phyloP scores from a whole-genome alignment of 2,888 invertebrate genomes.

The Beris chalybata region DNA sequence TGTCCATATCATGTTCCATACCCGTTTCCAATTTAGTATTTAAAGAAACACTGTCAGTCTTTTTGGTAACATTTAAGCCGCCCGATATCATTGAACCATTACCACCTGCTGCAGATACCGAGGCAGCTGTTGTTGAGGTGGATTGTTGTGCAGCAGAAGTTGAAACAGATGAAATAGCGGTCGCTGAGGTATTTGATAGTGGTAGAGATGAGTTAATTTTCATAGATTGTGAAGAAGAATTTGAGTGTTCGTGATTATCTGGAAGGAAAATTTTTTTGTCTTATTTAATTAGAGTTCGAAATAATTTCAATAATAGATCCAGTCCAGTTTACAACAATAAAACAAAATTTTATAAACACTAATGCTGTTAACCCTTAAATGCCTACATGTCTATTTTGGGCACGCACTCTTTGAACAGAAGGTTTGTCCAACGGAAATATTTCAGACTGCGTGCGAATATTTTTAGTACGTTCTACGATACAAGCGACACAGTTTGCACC shows the following conservation, averaged over 20 bases:
- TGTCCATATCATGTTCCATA: constrained; percentile 37
- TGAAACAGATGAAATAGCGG: constrained; percentile 38
- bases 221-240: constrained; percentile 55
- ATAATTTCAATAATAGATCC: too few relatives aligned
- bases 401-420: too few relatives aligned
- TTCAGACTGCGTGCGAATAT: too few relatives aligned
- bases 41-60: constrained; percentile 57
- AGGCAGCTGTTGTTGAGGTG: constrained; percentile 20
- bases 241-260: constrained; percentile 57
- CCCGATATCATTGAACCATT: constrained; percentile 39
- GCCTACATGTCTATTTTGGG: too few relatives aligned
- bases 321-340: too few relatives aligned
- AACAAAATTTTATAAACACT: too few relatives aligned
- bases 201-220: constrained; percentile 48
- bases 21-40: constrained; percentile 47
- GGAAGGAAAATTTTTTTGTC: too few relatives aligned
- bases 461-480: too few relatives aligned
- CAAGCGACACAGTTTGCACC: too few relatives aligned
- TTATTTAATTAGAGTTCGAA: too few relatives aligned
- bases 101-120: constrained; percentile 36
- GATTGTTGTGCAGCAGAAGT: constrained; percentile 32
- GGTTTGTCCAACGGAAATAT: too few relatives aligned
- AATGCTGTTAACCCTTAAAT: too few relatives aligned
- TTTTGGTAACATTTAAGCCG: constrained; percentile 54
- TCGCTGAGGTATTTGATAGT: constrained; percentile 43